Evolutionary conservation across 1,140 invertebrate species (phyloP).

Genomic region (Delia radicum): DNA sequence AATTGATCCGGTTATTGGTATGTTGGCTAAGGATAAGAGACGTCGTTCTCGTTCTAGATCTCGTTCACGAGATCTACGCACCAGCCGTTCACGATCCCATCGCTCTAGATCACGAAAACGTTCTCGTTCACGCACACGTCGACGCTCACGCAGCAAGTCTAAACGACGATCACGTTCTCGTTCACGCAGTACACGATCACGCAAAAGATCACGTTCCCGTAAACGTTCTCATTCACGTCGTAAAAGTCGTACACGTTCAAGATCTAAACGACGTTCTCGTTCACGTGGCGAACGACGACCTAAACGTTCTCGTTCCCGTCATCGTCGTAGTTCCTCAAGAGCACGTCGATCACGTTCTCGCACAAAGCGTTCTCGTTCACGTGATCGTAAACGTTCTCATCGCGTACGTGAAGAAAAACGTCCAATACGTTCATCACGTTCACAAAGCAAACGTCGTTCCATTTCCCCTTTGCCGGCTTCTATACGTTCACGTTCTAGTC

Average conservation of each 20-base stretch:
- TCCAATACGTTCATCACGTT: slow-evolving; percentile 39
- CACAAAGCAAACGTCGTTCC: slow-evolving; percentile 50
- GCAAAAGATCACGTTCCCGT: slow-evolving; percentile 55
- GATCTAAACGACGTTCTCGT: slow-evolving; percentile 60
- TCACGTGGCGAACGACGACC: slow-evolving; percentile 64
- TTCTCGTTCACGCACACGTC: slow-evolving; percentile 43
- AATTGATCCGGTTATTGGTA: slow-evolving; percentile 85
- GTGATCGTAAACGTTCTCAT: slow-evolving; percentile 53
- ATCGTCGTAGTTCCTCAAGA: slow-evolving; percentile 56
- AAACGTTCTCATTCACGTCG: slow-evolving; percentile 24
- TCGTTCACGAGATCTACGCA: slow-evolving; percentile 60
- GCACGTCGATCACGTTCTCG: slow-evolving; percentile 63
- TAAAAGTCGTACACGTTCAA: slow-evolving; percentile 45
- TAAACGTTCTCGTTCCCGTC: slow-evolving; percentile 54
- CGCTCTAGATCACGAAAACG: slow-evolving; percentile 60
- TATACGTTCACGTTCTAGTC: slow-evolving; percentile 45
- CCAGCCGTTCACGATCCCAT: slow-evolving; percentile 66
- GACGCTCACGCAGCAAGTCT: slow-evolving; percentile 58
- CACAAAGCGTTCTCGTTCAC: slow-evolving; percentile 62
- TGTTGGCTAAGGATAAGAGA: slow-evolving; percentile 79
- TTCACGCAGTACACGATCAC: slow-evolving; percentile 59
- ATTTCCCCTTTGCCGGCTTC: slow-evolving; percentile 40
- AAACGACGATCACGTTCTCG: slow-evolving; percentile 62
- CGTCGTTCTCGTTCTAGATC: slow-evolving; percentile 63
- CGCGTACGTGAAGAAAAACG: slow-evolving; percentile 51